Evolutionary conservation across 64 coral and sea anemone species (phyloP).

Genomic region (Acropora tenuis): DNA sequence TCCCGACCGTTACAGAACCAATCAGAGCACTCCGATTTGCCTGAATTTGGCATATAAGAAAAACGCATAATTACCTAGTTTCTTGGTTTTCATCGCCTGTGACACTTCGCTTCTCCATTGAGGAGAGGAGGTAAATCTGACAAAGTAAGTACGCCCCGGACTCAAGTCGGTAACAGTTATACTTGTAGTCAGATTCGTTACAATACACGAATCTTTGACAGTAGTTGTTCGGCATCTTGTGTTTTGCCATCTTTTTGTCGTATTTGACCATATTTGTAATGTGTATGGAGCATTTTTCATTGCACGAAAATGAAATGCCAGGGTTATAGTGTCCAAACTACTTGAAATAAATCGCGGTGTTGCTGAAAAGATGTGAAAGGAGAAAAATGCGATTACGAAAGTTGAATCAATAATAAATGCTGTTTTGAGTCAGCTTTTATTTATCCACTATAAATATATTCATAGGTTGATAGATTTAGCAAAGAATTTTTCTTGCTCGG

Average conservation of each 20-base stretch:
- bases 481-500: too few relatives aligned
- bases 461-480: too few relatives aligned
- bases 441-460: too few relatives aligned
- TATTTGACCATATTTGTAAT: conserved; percentile 29
- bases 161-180: not conserved
- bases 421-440: too few relatives aligned
- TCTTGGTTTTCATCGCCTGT: not conserved
- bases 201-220: not conserved
- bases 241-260: conserved; percentile 8
- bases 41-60: too few relatives aligned
- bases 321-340: not conserved
- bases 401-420: too few relatives aligned
- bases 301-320: not conserved
- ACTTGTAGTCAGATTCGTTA: not conserved
- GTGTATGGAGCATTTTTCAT: not conserved
- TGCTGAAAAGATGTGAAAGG: not conserved
- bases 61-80: conserved; percentile 5
- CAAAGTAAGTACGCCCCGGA: conserved; percentile 23
- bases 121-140: not conserved
- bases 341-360: conserved; percentile 26
- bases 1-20: too few relatives aligned
- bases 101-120: not conserved
- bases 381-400: not conserved
- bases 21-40: too few relatives aligned
- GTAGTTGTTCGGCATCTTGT: not conserved